Evolutionary conservation across 2,888 invertebrate species (phyloP), one percentile per base, ranked within the genome.

Genomic region (Leptopilina myrica): DNA sequence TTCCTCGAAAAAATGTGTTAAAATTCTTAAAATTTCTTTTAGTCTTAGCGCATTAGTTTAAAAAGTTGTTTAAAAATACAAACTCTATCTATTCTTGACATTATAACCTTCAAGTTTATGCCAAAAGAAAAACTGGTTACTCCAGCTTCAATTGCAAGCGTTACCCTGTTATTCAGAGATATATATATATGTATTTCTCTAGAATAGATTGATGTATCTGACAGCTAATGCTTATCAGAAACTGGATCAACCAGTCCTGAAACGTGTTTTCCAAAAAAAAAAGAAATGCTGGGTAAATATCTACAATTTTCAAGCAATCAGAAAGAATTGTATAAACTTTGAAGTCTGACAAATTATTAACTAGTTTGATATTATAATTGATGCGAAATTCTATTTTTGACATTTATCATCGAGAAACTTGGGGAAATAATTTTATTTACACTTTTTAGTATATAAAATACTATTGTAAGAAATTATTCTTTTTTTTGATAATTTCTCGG

Each of bases 191-290:
- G 26, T 56, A 56, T 40, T n/a, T 62, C 15, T 62, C 15, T n/a
- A 56, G n/a, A 56, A 73, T 56, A 73, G 15, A 73, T 56, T 56
- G n/a, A 40, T 56, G 40, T 33, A 33, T 9, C 56, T 56, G 56
- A 40, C 73, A 69, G 69, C 33, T 69, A 53, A 69, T 49, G 9
- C 49, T 67, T 67, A 12, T 49, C 53, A 56, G 33, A 40, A 56
- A 56, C n/a, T 73, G 56, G 33, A 73, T 53, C 56, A 73, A 73
- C 73, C 73, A 56, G 56, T n/a, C n/a, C 56, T 56, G 33, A 26
- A 73, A 56, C 40, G 9, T 62, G 62, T 62, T 62, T 62, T 9
- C 62, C 15, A 62, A 62, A 62, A 20, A 20, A 20, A 62, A 62
- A 62, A 20, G 20, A 59, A 62, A 15, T 62, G 15, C 20, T 62